These are phyloP conservation scores for Ictalurus furcatus DNA, from an alignment of 2,113 vertebrate species.

Conservation along the genomic window DNA sequence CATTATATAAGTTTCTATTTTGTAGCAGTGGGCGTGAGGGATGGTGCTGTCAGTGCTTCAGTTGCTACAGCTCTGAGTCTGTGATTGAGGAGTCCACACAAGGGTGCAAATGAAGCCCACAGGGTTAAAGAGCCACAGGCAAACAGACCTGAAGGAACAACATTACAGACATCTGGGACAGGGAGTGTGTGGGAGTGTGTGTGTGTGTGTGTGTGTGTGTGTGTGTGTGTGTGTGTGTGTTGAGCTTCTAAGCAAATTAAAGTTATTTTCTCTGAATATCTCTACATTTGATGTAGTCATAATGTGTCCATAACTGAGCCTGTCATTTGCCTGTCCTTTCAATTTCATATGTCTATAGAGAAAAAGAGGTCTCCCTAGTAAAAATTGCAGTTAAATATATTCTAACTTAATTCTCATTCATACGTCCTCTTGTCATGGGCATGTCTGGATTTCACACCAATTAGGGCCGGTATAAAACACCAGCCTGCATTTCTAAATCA, in stretches of 20 bases:
- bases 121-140: conserved; percentile 66
- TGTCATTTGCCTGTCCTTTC: background rate
- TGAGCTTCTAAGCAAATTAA: conserved; percentile 10
- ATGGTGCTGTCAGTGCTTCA: conserved; percentile 50
- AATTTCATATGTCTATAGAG: background rate
- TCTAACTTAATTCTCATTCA: background rate
- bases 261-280: conserved; percentile 16
- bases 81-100: conserved; percentile 74
- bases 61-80: conserved; percentile 36
- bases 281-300: background rate
- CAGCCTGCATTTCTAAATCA: no score
- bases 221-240: conserved; percentile 34
- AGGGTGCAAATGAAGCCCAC: conserved; percentile 73
- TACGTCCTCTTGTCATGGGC: background rate
- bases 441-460: no score
- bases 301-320: background rate
- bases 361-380: background rate
- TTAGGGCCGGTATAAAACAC: no score
- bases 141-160: conserved; percentile 71
- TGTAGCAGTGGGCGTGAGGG: background rate
- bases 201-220: conserved; percentile 40
- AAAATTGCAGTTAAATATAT: background rate
- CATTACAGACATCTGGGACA: conserved; percentile 69
- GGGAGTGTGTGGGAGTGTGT: conserved; percentile 36
- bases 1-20: background rate